A percentile compares a stretch with the other conserved stretches of the same genome.
These are phyloP conservation scores for Anolis apletophallus DNA, from an alignment of 2,797 vertebrate genomes.

Conservation along the genomic window DNA sequence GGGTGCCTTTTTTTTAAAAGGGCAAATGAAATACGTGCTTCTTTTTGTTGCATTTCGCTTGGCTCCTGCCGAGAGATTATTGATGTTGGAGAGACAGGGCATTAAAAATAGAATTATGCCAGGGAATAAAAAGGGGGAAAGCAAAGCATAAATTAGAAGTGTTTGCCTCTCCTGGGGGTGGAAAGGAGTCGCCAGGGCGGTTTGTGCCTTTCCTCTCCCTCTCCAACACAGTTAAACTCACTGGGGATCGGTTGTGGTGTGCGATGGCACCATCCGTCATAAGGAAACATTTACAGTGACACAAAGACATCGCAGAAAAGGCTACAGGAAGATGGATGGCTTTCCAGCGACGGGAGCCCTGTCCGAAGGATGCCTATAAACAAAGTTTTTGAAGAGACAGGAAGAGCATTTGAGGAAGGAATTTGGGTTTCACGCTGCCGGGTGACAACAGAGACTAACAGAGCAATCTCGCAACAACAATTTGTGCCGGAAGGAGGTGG, in stretches of 20 bases:
- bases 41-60: slow-evolving; percentile 28
- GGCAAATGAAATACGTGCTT: slow-evolving; percentile 57
- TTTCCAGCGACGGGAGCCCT: slow-evolving; percentile 22
- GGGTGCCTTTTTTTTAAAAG: slow-evolving; percentile 41
- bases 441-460: not conserved
- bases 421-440: not conserved
- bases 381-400: slow-evolving; percentile 12
- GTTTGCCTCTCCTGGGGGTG: slow-evolving; percentile 44
- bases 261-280: slow-evolving; percentile 58
- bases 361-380: slow-evolving; percentile 31
- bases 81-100: slow-evolving; percentile 49
- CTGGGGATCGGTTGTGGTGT: slow-evolving; percentile 21
- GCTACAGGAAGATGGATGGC: slow-evolving; percentile 59
- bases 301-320: slow-evolving; percentile 46
- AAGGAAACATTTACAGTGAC: slow-evolving; percentile 43
- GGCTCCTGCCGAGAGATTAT: slow-evolving; percentile 48
- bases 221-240: slow-evolving; percentile 30
- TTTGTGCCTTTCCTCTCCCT: too few relatives aligned
- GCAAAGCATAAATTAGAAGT: slow-evolving; percentile 47
- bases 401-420: rapidly evolving
- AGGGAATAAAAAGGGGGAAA: slow-evolving; percentile 41
- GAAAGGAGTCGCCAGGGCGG: slow-evolving; percentile 25
- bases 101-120: slow-evolving; percentile 65
- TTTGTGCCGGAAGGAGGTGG: not conserved
- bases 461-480: not conserved